These are phyloP conservation scores for Syndactyla subalaris DNA, from an alignment of 2,797 vertebrate species.

Conservation along the genomic window DNA sequence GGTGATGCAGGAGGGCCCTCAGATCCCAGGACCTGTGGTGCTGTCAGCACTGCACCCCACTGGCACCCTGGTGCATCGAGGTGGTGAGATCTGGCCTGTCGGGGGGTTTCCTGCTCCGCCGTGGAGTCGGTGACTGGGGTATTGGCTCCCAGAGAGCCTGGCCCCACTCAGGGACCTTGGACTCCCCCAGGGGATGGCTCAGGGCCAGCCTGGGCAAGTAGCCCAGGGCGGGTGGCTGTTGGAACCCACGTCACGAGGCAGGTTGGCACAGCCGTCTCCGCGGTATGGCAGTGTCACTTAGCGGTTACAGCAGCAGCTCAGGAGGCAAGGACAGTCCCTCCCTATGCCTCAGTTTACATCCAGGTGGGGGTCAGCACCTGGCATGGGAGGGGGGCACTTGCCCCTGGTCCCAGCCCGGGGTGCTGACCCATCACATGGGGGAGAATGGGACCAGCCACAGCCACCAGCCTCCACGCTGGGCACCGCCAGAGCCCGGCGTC, in stretches of 20 bases:
- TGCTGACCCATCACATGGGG: rapidly evolving
- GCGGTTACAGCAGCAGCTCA: not conserved
- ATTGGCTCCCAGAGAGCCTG: rapidly evolving
- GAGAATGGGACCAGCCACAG: not conserved
- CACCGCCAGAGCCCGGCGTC: not conserved
- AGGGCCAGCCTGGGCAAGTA: constrained; percentile 17
- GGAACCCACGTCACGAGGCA: constrained; percentile 38
- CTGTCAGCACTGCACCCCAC: not conserved
- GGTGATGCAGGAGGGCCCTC: not conserved
- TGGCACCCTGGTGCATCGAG: rapidly evolving
- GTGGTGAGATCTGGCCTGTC: not conserved
- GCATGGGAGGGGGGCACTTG: rapidly evolving
- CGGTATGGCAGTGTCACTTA: not conserved
- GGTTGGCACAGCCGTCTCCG: not conserved
- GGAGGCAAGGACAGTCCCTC: not conserved
- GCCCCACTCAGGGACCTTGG: not conserved
- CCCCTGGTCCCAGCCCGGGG: not conserved
- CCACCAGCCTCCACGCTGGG: not conserved
- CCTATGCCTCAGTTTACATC: not conserved
- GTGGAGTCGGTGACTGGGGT: rapidly evolving
- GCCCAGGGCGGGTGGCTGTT: constrained; percentile 36
- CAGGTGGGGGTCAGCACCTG: not conserved
- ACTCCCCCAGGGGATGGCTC: not conserved
- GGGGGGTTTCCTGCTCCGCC: rapidly evolving
- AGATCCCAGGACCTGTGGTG: not conserved